These are phyloP conservation scores for Apodemia zela DNA, from an alignment of 2,888 invertebrate species.

Conservation along the genomic window DNA sequence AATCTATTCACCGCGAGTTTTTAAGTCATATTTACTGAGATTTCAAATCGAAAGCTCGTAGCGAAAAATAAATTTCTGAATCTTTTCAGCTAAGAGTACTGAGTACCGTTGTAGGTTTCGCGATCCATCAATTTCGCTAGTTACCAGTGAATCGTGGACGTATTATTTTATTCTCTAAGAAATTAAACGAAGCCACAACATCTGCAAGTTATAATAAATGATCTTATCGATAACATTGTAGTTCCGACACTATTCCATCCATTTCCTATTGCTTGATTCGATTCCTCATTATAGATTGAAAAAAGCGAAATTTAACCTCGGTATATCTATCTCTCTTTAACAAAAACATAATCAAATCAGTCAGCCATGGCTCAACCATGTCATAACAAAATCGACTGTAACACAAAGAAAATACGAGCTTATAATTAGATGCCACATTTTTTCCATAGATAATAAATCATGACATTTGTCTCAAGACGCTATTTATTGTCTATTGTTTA, in stretches of 20 bases:
- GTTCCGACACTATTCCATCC: slow-evolving; percentile 38
- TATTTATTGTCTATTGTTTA: slow-evolving; percentile 64
- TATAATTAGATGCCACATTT: slow-evolving; percentile 33
- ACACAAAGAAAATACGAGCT: slow-evolving; percentile 16
- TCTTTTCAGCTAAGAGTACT: too few relatives aligned
- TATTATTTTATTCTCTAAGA: too few relatives aligned
- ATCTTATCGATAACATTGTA: slow-evolving; percentile 18
- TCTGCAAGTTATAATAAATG: not conserved
- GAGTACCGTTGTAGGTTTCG: too few relatives aligned
- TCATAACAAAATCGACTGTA: slow-evolving; percentile 16
- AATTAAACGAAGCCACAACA: too few relatives aligned
- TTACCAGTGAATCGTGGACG: too few relatives aligned
- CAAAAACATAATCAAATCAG: slow-evolving; percentile 32
- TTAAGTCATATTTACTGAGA: too few relatives aligned
- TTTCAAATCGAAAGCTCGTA: too few relatives aligned
- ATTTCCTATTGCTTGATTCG: slow-evolving; percentile 50
- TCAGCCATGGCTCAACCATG: slow-evolving; percentile 18
- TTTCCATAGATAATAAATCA: slow-evolving; percentile 60
- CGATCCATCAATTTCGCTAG: too few relatives aligned
- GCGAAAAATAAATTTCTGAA: too few relatives aligned
- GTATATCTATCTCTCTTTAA: slow-evolving; percentile 47
- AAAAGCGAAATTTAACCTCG: slow-evolving; percentile 48
- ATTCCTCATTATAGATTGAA: slow-evolving; percentile 56
- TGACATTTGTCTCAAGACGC: slow-evolving; percentile 61
- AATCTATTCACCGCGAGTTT: too few relatives aligned